A percentile compares a stretch with the other conserved stretches of the same genome.
phyloP scores from a whole-genome alignment of 2,797 vertebrate species.

The Balearica regulorum region DNA sequence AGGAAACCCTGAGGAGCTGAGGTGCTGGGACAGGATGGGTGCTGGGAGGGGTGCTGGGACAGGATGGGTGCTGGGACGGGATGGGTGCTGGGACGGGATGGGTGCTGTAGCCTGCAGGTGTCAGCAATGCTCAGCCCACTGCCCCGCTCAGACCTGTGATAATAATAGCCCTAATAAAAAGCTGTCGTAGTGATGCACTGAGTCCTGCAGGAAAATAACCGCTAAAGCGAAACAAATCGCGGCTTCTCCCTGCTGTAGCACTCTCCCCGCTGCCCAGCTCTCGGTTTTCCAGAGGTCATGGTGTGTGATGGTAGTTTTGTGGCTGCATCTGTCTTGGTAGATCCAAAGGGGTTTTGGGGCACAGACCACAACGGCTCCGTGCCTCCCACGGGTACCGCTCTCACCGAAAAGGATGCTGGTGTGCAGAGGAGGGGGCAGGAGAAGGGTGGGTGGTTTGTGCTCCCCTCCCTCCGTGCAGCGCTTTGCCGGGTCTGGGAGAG shows the following conservation, averaged over 20 bases:
- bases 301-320: background rate
- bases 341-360: background rate
- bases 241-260: background rate
- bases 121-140: background rate
- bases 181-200: rapidly evolving
- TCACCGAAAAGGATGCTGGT: background rate
- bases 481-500: background rate
- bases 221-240: rapidly evolving
- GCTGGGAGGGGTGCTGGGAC: background rate
- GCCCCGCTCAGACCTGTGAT: background rate
- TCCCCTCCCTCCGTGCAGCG: rapidly evolving
- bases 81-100: background rate
- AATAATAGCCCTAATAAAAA: background rate
- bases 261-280: background rate
- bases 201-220: background rate
- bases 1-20: background rate
- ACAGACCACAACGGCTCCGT: rapidly evolving
- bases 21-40: too few relatives aligned
- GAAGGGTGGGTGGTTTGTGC: background rate
- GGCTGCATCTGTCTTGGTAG: background rate
- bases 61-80: background rate
- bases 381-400: rapidly evolving
- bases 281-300: rapidly evolving
- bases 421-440: background rate
- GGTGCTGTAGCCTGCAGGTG: background rate